These are phyloP conservation scores for Epinephelus lanceolatus DNA, from an alignment of 2,113 vertebrate species.

Conservation along the genomic window DNA sequence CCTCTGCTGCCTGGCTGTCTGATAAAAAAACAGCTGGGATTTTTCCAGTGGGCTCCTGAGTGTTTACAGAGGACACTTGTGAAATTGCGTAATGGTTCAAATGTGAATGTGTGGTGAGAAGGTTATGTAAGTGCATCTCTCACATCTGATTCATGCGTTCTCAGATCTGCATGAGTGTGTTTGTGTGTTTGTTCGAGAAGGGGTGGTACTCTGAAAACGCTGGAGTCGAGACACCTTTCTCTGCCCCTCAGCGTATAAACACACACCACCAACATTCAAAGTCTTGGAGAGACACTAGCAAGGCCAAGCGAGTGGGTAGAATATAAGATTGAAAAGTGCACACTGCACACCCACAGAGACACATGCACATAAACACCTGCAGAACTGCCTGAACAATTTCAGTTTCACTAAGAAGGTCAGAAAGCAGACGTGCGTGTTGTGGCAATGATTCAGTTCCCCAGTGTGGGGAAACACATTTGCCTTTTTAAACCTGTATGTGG, in stretches of 20 bases:
- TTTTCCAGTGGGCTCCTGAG: constrained; percentile 47
- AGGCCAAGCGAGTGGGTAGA: constrained; percentile 68
- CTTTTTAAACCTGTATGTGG: constrained; percentile 48
- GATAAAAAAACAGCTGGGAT: constrained; percentile 33
- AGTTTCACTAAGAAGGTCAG: constrained; percentile 62
- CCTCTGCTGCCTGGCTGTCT: constrained; percentile 19
- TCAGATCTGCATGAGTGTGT: constrained; percentile 65
- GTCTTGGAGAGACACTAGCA: constrained; percentile 64
- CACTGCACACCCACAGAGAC: constrained; percentile 64
- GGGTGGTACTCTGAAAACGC: constrained; percentile 45
- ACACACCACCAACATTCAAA: constrained; percentile 64
- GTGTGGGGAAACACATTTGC: constrained; percentile 59
- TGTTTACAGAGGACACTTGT: constrained; percentile 67
- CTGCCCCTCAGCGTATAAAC: constrained; percentile 58
- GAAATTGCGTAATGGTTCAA: constrained; percentile 72
- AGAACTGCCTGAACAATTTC: constrained; percentile 51
- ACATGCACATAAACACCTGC: constrained; percentile 61
- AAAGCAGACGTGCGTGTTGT: constrained; percentile 47
- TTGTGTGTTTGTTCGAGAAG: constrained; percentile 59
- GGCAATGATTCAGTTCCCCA: constrained; percentile 52
- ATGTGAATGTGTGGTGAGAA: constrained; percentile 66
- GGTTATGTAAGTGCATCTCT: constrained; percentile 72
- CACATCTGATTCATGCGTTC: constrained; percentile 73
- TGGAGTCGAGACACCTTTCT: constrained; percentile 65
- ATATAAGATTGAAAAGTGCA: constrained; percentile 53